Evolutionary conservation across 2,113 vertebrate genomes (phyloP).

Genomic region (Scopus umbretta): DNA sequence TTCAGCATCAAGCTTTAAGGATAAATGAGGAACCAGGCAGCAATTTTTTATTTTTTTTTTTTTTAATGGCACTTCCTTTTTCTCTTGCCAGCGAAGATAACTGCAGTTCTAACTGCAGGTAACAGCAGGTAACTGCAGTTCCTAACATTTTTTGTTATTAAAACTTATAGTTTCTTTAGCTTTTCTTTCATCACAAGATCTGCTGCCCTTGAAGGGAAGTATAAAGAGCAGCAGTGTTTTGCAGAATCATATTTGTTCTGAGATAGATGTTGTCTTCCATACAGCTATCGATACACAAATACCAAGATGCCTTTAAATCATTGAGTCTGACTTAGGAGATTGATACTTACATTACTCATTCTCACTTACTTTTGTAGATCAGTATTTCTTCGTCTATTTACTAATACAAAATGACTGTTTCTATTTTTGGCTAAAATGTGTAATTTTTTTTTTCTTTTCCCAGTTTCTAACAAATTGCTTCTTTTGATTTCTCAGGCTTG

Average conservation of each 20-base stretch:
- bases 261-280: neutral
- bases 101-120: too few relatives aligned
- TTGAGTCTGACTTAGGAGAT: neutral
- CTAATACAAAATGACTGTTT: neutral
- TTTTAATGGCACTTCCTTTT: neutral
- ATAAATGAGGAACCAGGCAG: neutral
- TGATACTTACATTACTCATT: neutral
- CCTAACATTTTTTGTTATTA: neutral
- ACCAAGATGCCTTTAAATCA: neutral
- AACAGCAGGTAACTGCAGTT: too few relatives aligned
- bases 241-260: neutral
- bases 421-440: neutral
- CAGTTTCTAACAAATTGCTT: neutral
- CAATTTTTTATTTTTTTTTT: neutral
- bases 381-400: neutral
- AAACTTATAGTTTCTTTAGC: neutral
- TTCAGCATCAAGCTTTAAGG: neutral
- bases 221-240: neutral
- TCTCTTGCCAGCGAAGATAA: neutral
- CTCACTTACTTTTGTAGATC: neutral
- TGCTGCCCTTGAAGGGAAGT: neutral
- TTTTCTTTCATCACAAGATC: neutral
- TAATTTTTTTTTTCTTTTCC: neutral
- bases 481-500: conserved; percentile 48
- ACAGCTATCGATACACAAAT: neutral